Percentiles rank a stretch among this genome's conserved stretches.
phyloP scores from a whole-genome alignment of 2,888 invertebrate species.

The Dyspetes luteomarginatus region DNA sequence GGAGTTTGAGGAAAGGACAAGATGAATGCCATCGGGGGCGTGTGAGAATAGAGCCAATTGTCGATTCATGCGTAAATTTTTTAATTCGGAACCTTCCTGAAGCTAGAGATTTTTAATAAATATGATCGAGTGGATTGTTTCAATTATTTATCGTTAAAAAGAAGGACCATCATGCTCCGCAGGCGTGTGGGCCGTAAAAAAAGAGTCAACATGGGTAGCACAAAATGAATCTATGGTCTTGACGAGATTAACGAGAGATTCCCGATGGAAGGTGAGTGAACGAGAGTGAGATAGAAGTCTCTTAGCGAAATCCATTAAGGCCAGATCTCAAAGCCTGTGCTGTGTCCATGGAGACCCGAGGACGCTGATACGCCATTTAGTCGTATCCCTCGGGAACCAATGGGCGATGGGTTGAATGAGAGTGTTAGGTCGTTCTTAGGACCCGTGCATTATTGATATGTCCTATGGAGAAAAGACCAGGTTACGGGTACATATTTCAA shows the following conservation, averaged over 20 bases:
- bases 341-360: constrained; percentile 65
- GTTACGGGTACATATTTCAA: constrained; percentile 34
- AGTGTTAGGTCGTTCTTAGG: constrained; percentile 79
- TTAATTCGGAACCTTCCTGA: not conserved
- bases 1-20: not conserved
- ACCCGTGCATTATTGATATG: constrained; percentile 77
- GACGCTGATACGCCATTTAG: constrained; percentile 79
- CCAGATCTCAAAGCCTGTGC: constrained; percentile 19
- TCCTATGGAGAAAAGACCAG: constrained; percentile 57
- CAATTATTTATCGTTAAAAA: too few relatives aligned
- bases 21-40: not conserved
- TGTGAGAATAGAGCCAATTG: not conserved
- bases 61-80: not conserved
- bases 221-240: not conserved
- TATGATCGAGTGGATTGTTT: too few relatives aligned
- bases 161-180: too few relatives aligned
- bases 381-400: constrained; percentile 73
- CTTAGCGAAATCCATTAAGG: constrained; percentile 62
- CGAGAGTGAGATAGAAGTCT: constrained; percentile 16
- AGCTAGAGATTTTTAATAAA: too few relatives aligned
- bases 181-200: not conserved
- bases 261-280: not conserved
- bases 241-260: not conserved
- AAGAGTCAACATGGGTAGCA: not conserved
- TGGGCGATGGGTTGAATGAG: constrained; percentile 75